Base-by-base conservation (phyloP, 2,888 invertebrate genomes). In the Pogonocherus hispidulus region DNA sequence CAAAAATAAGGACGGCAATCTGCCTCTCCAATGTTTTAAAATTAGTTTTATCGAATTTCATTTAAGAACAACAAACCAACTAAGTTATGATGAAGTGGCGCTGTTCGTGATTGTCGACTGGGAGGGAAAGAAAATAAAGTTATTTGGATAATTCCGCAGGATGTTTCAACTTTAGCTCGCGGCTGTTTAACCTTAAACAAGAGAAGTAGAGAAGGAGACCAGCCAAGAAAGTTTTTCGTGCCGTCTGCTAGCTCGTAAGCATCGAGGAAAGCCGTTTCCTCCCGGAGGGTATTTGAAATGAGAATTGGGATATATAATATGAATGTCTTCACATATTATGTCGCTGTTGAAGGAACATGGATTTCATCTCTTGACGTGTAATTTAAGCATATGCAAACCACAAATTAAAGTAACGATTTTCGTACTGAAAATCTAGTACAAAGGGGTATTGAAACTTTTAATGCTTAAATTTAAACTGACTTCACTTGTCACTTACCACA, bases 141-240 rank as follows among this genome's bases (percentile, higher is more conserved):
- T 75, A 77, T 77, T 73, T 69, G 72, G 75, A 72, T 74, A 73
- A 77, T 76, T 75, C 71, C 52, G 51, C 57, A 73, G 76, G 70
- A 75, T 75, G 75, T 77, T 77, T 74, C 77, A 69, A 76, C 70
- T 76, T 75, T 67, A 60, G 68, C 71, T 57, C 41, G 46, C 19
- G 75, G 76, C 74, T 73, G 69, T 76, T 74, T 71, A 77, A 75
- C 73, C 76, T 75, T 72, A 66, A 63, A 71, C 65, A 55, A 57
- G 69, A n/a, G n/a, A n/a, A n/a, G n/a, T n/a, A n/a, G n/a, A n/a
- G n/a, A 54, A 41, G 64, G 67, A 70, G 64, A 64, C 64, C 70
- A 55, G 19, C 64, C 70, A 60, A 54, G 66, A 51, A 70, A 70
- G 62, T 70, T 70, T 63, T 49, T 59, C 56, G 57, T 56, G 54